Conservation (phyloP, 1,140 invertebrate species). For the Sesamia nonagrioides region DNA sequence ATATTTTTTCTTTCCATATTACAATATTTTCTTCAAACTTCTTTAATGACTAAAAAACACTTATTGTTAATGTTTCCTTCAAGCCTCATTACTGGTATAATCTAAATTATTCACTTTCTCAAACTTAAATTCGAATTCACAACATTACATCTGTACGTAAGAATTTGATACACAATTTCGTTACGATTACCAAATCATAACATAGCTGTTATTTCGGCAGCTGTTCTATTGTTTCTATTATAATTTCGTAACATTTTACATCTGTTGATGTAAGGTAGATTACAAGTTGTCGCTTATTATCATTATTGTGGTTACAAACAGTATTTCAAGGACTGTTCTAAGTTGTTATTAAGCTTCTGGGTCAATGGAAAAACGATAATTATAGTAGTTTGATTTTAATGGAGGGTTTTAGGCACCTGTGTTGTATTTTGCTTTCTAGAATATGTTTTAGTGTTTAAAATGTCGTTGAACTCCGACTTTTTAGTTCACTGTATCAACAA, state of each 20-base stretch:
- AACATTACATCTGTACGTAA: background rate
- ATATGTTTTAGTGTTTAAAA: background rate
- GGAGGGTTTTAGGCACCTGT: slow-evolving; percentile 23
- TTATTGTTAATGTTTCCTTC: too few relatives aligned
- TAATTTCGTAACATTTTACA: slow-evolving; percentile 47
- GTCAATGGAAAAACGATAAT: slow-evolving; percentile 37
- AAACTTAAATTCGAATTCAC: background rate
- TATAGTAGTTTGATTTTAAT: slow-evolving; percentile 38
- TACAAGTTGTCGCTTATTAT: slow-evolving; percentile 51
- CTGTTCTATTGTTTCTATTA: slow-evolving; percentile 51
- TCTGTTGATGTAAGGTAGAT: slow-evolving; percentile 44
- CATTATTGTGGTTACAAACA: slow-evolving; percentile 1
- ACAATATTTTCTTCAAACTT: too few relatives aligned
- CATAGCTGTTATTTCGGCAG: slow-evolving; percentile 40
- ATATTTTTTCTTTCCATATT: too few relatives aligned
- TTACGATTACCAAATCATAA: slow-evolving; percentile 39
- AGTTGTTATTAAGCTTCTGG: slow-evolving; percentile 34
- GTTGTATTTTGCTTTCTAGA: slow-evolving; percentile 14
- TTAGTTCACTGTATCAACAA: background rate
- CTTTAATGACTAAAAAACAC: too few relatives aligned
- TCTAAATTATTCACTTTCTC: background rate
- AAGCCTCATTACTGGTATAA: background rate
- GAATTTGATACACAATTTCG: slow-evolving; percentile 27
- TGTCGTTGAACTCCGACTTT: background rate
- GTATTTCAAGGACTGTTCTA: slow-evolving; percentile 43